Evolutionary conservation across 1,140 invertebrate genomes (phyloP), one percentile per base, ranked within the genome.

Genomic region (Cherax destructor): DNA sequence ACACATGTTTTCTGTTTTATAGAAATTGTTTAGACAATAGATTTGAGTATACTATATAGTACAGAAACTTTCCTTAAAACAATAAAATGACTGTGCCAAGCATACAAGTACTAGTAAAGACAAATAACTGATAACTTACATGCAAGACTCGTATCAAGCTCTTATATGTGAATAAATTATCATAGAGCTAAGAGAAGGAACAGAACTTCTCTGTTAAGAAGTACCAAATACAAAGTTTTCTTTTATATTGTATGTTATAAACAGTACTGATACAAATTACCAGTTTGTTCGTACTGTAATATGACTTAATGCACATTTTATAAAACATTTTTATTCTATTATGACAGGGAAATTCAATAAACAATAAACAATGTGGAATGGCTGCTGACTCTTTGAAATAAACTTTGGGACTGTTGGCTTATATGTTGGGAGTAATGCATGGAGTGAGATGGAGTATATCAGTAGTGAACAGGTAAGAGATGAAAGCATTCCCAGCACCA

Each of bases 321-420:
- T 18, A 65, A 21, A 16, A 65, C 61, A 18, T 65, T 18, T 65
- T 65, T 65, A 21, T 65, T 65, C 18, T 65, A 6, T 18, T 21
- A 65, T 41, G 18, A 65, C 21, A 65, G 13, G 61, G 18, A 65
- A 21, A 13, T 65, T 18, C 13, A 65, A 65, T 65, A 21, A 65
- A 65, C 18, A 18, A 65, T 21, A 65, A 65, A 21, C 16, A 18
- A 65, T 18, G 61, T 65, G 18, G 13, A 74, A 74, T 30, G 69
- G 9, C 24, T 30, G 24, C 24, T 30, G n/a, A 74, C 7, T 41
- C 21, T 24, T 30, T 30, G n/a, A 30, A 5, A 74, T 21, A 6
- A 74, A 74, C 24, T 74, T 74, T 74, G 69, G 69, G 69, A 74
- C 69, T 74, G 69, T 74, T 74, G 69, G 69, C 69, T 74, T 74